Evolutionary conservation across 2,888 invertebrate species (phyloP), one percentile per base, ranked within the genome.

Genomic region (Lamproptera curius): DNA sequence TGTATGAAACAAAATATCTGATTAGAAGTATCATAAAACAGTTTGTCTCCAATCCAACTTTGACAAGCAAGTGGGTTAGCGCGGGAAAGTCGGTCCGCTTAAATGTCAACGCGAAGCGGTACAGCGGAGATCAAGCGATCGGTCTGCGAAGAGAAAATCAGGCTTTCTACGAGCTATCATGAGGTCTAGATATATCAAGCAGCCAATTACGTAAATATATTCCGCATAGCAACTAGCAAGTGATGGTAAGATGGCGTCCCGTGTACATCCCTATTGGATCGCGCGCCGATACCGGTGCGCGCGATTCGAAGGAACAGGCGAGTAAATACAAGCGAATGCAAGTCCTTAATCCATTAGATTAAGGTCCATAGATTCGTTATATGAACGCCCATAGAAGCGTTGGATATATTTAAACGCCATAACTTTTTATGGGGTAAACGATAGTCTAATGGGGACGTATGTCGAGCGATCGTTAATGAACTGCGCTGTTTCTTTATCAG

Each of bases 391-490:
- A 42, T 50, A 46, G 46, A 61, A 71, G 67, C 70, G 67, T 69
- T 74, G 71, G 73, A 76, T 77, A 79, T 79, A 80, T 80, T 82
- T 79, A 78, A 74, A 73, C 68, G 67, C 74, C 61, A 74, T 81
- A 75, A 75, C 69, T 69, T 74, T 81, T 81, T 80, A 80, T 72
- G 67, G 71, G 65, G 56, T 63, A 70, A 70, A 73, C 68, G 69
- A 70, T 78, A 71, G 71, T 76, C 73, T 76, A 75, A 77, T 73
- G 68, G 57, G 45, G 52, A 50, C 52, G 62, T 59, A 60, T 61
- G 65, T 71, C 69, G 65, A 65, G 65, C 65, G 58, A 55, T 56
- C 53, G 55, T 54, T 63, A 61, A 63, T 63, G 58, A 61, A 49
- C 40, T 43, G 49, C 57, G 51, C 54, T 57, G 73, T 70, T 66